A percentile compares a stretch with the other conserved stretches of the same genome.
These are phyloP conservation scores for Dreissena rostriformis DNA, from an alignment of 1,140 invertebrate genomes.

Conservation along the genomic window DNA sequence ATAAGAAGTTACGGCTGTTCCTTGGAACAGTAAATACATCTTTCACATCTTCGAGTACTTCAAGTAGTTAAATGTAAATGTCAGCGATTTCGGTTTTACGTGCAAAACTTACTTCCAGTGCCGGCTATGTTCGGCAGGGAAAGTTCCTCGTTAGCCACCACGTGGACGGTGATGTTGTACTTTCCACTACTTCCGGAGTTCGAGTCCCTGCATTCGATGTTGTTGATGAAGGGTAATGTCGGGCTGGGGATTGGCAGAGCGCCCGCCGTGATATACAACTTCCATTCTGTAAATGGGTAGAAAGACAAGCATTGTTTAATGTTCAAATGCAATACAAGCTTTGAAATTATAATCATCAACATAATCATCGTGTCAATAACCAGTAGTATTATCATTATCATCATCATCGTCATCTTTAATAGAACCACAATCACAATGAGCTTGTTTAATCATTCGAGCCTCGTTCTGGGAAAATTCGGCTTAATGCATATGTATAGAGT, in stretches of 20 bases:
- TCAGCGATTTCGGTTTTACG: too few species aligned
- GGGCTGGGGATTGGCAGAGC: neutral
- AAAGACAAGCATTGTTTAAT: too few species aligned
- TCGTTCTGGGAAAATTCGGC: neutral
- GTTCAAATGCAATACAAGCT: neutral
- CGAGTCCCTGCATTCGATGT: slow-evolving; percentile 18
- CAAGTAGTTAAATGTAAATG: too few species aligned
- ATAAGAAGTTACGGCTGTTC: too few species aligned
- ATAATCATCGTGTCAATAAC: neutral
- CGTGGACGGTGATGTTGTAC: neutral
- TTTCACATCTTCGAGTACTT: too few species aligned
- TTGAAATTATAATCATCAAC: neutral
- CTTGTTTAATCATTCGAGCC: neutral
- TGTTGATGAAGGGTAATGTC: neutral
- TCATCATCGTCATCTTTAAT: neutral
- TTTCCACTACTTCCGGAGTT: neutral
- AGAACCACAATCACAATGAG: neutral
- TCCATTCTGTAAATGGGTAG: slow-evolving; percentile 36
- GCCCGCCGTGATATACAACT: slow-evolving; percentile 18
- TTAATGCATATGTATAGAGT: too few species aligned
- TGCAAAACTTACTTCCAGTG: slow-evolving; percentile 14
- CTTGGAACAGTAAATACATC: too few species aligned
- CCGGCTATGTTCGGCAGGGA: slow-evolving; percentile 12
- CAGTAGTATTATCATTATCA: neutral
- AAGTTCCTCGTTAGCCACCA: neutral